Conservation (phyloP, 2,888 invertebrate genomes). For the Folsomia candida region DNA sequence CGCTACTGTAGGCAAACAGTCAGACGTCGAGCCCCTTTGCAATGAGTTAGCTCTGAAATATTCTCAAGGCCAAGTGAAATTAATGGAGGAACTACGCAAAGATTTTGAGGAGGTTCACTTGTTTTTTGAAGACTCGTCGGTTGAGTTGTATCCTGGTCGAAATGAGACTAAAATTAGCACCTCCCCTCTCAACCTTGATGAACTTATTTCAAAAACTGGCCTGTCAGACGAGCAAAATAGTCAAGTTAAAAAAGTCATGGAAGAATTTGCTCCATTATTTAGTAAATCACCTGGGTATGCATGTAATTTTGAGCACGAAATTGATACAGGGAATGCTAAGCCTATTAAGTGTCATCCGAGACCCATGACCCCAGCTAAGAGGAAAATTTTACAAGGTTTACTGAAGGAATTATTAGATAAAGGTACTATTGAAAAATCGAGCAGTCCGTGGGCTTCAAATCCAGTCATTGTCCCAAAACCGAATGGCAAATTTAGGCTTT, state of each 20-base stretch:
- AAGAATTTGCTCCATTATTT: neutral
- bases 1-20: no score
- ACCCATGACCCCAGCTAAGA: constrained; percentile 2
- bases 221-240: no score
- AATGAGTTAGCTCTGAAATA: neutral
- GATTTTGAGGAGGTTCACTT: no score
- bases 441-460: neutral
- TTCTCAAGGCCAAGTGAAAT: neutral
- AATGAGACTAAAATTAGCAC: neutral
- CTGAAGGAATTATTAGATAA: neutral
- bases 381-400: neutral
- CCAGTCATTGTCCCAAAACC: neutral
- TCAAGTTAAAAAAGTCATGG: neutral
- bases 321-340: constrained; percentile 3
- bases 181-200: no score
- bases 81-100: neutral
- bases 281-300: neutral
- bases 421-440: neutral
- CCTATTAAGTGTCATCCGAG: constrained; percentile 1
- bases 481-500: neutral
- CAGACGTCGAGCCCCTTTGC: no score
- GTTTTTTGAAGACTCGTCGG: no score
- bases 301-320: neutral
- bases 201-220: no score
- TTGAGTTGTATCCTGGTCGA: no score